phyloP scores from a whole-genome alignment of 2,888 invertebrate genomes.

The Nematopogon swammerdamellus region DNA sequence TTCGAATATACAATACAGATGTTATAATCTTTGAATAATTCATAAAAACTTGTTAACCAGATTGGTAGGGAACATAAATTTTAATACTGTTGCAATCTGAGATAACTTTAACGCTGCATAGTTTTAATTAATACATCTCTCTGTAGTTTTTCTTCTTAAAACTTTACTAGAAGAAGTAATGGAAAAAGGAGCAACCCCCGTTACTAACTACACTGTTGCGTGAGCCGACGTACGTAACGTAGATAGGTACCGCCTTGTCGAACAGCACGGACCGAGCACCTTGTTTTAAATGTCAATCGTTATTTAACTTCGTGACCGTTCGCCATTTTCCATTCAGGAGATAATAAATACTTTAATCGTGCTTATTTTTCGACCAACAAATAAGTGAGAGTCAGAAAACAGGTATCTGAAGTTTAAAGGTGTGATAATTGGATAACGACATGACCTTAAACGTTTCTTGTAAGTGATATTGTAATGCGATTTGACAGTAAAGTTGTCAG shows the following conservation, averaged over 20 bases:
- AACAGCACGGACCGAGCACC: neutral
- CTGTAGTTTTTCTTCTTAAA: no score
- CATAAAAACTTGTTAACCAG: no score
- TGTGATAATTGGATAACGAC: conserved; percentile 10
- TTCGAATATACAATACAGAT: no score
- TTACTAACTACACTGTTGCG: neutral
- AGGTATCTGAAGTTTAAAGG: conserved; percentile 4
- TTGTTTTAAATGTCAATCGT: conserved; percentile 8
- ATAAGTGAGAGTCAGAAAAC: neutral
- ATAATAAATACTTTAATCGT: neutral
- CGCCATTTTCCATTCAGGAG: neutral
- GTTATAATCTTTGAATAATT: no score
- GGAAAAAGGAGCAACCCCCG: neutral
- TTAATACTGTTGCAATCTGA: no score
- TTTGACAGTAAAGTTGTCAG: neutral
- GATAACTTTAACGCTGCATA: no score
- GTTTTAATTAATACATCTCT: no score
- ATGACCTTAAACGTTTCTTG: conserved; percentile 4
- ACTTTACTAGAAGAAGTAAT: no score
- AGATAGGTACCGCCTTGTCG: neutral
- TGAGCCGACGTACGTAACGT: neutral
- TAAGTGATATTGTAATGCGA: conserved; percentile 6
- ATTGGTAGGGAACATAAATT: no score
- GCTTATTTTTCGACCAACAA: neutral
- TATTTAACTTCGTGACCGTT: conserved; percentile 6